Conservation (phyloP, 2,797 vertebrate genomes). For the Varecia variegata region DNA sequence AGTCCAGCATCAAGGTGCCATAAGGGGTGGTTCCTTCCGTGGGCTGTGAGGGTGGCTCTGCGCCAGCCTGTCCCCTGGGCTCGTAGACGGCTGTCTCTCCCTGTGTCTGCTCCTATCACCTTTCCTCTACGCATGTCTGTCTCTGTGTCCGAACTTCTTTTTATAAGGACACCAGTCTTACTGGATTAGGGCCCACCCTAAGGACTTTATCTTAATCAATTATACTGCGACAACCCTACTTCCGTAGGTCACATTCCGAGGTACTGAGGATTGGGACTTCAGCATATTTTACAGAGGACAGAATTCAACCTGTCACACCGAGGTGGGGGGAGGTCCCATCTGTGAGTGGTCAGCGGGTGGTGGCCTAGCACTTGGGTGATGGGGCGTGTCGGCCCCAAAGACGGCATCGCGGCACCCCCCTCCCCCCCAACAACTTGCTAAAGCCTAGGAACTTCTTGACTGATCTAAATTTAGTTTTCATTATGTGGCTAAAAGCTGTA, state of each 20-base stretch:
- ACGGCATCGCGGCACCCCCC: rapidly evolving
- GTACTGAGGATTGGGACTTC: neutral
- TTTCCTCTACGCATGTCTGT: neutral
- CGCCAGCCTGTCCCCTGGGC: too few species aligned
- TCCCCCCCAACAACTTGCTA: neutral
- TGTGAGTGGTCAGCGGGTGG: too few species aligned
- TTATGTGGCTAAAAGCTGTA: neutral
- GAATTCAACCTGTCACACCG: neutral
- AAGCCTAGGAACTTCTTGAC: neutral
- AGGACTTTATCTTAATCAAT: neutral
- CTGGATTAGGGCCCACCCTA: neutral
- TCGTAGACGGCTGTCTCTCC: too few species aligned
- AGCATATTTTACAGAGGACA: neutral
- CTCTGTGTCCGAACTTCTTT: neutral
- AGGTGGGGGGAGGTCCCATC: neutral
- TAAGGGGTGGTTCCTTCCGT: neutral
- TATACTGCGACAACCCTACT: neutral
- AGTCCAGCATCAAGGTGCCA: neutral
- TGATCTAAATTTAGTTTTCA: neutral
- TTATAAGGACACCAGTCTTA: neutral
- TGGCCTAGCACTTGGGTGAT: rapidly evolving
- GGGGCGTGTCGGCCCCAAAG: neutral
- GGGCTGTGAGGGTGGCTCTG: neutral
- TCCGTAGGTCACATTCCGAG: neutral
- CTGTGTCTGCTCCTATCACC: neutral